Evolutionary conservation across 1,140 invertebrate genomes (phyloP), one percentile per base, ranked within the genome.

Genomic region (Polypedilum pembai): DNA sequence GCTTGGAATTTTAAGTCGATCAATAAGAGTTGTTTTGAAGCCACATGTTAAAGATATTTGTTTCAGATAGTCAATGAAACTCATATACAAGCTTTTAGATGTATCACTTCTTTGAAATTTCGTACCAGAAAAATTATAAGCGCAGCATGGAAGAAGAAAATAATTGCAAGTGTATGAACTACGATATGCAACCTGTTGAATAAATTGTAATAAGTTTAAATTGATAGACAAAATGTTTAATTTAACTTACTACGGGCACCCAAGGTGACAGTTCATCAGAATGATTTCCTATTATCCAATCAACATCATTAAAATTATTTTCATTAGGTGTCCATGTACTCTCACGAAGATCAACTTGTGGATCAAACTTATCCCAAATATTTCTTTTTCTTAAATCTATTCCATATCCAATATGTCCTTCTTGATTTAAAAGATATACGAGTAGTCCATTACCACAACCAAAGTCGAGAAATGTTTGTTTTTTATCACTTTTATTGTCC

Each of bases 221-320:
- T 33, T 3, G 24, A 33, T 33, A 5, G 5, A 33, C 2, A 33
- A 33, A 33, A 33, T 33, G 24, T n/a, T n/a, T n/a, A n/a, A 33
- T 5, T 33, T 33, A 5, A 33, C 24, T 33, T 75, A 99, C 90
- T 0, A 98, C 90, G 41, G 97, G 96, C 77, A 99, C 91, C 96
- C 97, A 99, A 7, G 97, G 96, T 40, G 96, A 98, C 7, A 99
- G 82, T 81, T 99, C 97, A 86, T 99, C 98, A 63, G 95, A 97
- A 85, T 99, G 98, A 86, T 99, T 99, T 65, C 98, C 97, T 82
- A 99, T 96, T 12, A 99, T 83, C 95, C 96, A 99, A 81, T 98
- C 93, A 63, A 83, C 86, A n/a, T 90, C 85, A 21, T 90, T 88
- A 80, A 92, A 94, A n/a, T 88, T 79, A 73, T 85, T 85, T 45